These are phyloP conservation scores for Arizona elegans DNA, from an alignment of 2,113 vertebrate genomes.

Conservation along the genomic window DNA sequence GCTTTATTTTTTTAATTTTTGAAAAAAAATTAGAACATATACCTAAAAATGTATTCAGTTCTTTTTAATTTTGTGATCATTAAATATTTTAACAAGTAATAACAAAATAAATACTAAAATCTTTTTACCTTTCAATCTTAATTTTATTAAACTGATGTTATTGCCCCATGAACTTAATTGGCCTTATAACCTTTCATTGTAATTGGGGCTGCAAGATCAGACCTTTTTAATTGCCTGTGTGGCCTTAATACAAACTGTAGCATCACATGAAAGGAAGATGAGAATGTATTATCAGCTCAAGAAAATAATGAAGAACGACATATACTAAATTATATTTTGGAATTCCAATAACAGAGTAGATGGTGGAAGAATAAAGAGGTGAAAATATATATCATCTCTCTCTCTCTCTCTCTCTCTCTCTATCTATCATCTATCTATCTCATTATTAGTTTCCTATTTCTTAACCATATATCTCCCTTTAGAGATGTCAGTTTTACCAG, in stretches of 20 bases:
- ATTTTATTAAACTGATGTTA: neutral
- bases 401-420: too few relatives aligned
- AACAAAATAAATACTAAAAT: neutral
- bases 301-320: conserved; percentile 22
- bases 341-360: neutral
- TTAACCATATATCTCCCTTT: neutral
- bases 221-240: neutral
- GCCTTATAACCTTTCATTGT: neutral
- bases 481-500: conserved; percentile 12
- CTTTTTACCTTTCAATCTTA: neutral
- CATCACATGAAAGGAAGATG: neutral
- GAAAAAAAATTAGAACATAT: neutral
- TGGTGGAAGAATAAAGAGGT: neutral
- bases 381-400: neutral
- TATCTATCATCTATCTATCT: too few relatives aligned
- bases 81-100: neutral
- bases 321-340: neutral
- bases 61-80: neutral
- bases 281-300: conserved; percentile 16
- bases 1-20: neutral
- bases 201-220: neutral
- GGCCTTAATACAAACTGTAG: conserved; percentile 15
- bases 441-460: neutral
- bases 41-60: conserved; percentile 15
- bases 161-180: neutral